Base-by-base conservation (phyloP, 2,113 vertebrate species). In the Epinephelus cyanopodus region DNA sequence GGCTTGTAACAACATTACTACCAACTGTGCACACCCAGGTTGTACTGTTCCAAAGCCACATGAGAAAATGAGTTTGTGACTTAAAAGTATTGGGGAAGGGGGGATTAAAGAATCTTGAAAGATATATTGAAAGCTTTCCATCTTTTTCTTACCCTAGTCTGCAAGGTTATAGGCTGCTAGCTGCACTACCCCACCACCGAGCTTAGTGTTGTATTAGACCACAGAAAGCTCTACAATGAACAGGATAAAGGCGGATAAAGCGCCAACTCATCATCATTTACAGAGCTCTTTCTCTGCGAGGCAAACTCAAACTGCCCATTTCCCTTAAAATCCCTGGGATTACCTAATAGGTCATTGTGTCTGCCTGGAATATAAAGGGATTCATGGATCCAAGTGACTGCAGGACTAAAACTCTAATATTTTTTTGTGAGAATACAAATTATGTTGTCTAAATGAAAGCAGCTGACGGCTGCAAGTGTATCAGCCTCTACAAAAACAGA, bases 331-430 rank as follows among this genome's bases (percentile, higher is more conserved):
- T 91, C 94, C 92, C 84, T 11, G 11, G 89, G 94, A 94, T 95
- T 94, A 95, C 92, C 89, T 90, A 91, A 95, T 93, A 94, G 93
- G 93, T 94, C 93, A 94, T 82, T 27, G 79, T 80, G 83, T 82
- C 85, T 90, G 90, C 82, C 70, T 60, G 83, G 88, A 88, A 91
- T 81, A 92, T 88, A 87, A 89, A 79, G 63, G 73, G 60, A 88
- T 83, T 67, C 58, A 0, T 63, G 67, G 56, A 74, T 74, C 74
- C 42, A 45, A 73, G 81, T n/a, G 23, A 68, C 42, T 67, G 68
- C 71, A 17, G 48, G n/a, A 65, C 61, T 70, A 25, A 82, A 82
- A 86, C 53, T 45, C 45, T 83, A 7, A 73, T 80, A 85, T 81
- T 85, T 83, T 85, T 83, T 79, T 45, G 72, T 23, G 23, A 25